Base-by-base conservation (phyloP, 2,888 invertebrate genomes). In the Pollenia amentaria region DNA sequence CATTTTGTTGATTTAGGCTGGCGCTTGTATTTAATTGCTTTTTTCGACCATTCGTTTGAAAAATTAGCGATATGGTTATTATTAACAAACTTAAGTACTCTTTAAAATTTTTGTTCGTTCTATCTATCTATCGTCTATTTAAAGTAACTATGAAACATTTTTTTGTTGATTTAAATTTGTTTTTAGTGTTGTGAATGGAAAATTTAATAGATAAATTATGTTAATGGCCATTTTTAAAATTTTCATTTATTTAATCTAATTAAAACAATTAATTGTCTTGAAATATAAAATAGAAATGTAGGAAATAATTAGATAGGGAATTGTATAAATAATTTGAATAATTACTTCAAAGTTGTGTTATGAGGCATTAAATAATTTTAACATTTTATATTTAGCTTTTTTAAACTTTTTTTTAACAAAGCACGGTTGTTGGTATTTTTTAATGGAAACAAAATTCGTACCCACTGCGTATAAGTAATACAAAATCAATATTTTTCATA, bases 131-230 rank as follows among this genome's bases (percentile, higher is more conserved):
- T 55, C 42, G 8, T 55, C 16, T 55, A 38, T 29, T n/a, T 14
- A 3, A 8, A 18, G 21, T 42, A 40, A 51, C 21, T 55, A 65
- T 76, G 76, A 44, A 65, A 64, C 64, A 64, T 64, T 62, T 48
- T 64, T 57, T 57, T 21, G 64, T 64, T 53, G 44, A 21, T 76
- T 42, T 75, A 65, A 65, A 76, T 65, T 65, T 76, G 65, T 21
- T n/a, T 48, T 48, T 3, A 16, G 9, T 1, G 10, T 76, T 40
- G 64, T 73, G 73, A 40, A 16, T n/a, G 73, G 16, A 16, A 53
- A 70, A 51, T 65, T 18, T 38, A 48, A 16, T 38, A 51, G 70
- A 70, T 42, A 69, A 69, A 16, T 46, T 38, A 8, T 10, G n/a
- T n/a, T 9, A n/a, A 48, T 46, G 69, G 69, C 38, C n/a, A 38